phyloP scores from a whole-genome alignment of 2,797 vertebrate genomes.

The Spea hammondii region DNA sequence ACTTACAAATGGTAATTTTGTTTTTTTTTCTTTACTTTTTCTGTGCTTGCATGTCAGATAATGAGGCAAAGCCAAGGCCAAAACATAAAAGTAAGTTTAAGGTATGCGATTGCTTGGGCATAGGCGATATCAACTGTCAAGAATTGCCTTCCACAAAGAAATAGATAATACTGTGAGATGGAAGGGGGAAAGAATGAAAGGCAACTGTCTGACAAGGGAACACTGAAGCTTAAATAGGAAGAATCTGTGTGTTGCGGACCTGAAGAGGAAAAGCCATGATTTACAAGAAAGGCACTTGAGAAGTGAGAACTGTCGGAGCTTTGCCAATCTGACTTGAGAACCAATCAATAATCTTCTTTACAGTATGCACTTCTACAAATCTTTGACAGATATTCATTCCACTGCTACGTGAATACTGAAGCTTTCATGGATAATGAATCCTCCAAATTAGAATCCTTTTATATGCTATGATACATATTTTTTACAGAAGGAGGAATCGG shows the following conservation, averaged over 20 bases:
- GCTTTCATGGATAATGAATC: not conserved
- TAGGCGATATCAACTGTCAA: not conserved
- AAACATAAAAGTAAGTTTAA: too few species aligned
- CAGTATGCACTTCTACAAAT: not conserved
- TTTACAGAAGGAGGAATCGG: too few species aligned
- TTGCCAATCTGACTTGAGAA: not conserved
- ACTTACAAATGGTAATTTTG: too few species aligned
- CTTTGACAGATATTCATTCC: not conserved
- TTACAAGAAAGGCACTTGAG: not conserved
- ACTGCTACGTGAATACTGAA: not conserved
- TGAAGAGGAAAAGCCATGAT: not conserved
- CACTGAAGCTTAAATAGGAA: not conserved
- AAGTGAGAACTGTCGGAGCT: not conserved
- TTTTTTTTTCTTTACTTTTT: too few species aligned
- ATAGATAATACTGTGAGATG: not conserved
- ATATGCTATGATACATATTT: not conserved
- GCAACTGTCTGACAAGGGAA: not conserved
- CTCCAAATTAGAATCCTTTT: not conserved
- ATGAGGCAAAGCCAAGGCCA: too few species aligned
- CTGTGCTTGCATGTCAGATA: too few species aligned
- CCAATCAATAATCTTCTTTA: slow-evolving; percentile 1
- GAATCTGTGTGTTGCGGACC: not conserved
- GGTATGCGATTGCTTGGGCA: not conserved
- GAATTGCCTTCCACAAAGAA: not conserved
- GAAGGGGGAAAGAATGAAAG: not conserved